Base-by-base conservation (phyloP, 2,113 vertebrate genomes). In the Halichoeres trimaculatus region DNA sequence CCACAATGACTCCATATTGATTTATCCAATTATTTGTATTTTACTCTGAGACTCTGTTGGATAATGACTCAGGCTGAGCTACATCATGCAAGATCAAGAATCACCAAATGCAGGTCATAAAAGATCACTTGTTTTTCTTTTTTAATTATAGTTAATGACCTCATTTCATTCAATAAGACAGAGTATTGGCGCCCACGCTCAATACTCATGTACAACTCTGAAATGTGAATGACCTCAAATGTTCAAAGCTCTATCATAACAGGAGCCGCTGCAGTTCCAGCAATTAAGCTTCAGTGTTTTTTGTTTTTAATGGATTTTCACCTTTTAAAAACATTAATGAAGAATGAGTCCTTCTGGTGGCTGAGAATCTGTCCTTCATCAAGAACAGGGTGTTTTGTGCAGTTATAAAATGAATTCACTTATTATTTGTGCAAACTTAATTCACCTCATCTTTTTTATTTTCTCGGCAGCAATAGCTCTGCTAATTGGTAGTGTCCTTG, bases 401-500 rank as follows among this genome's bases (percentile, higher is more conserved):
- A 1, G 20, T 53, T 43, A 54, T 8, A n/a, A 43, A 45, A 52
- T 43, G 19, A 5, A 23, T 41, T 23, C 5, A 1, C 8, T 8
- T 26, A 6, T 13, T 10, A 11, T 48, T 52, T 40, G 20, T 23
- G 10, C 8, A 41, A 26, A 16, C n/a, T 23, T 4, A 36, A 17
- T 34, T 48, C 16, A 69, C 2, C 14, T 16, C 30, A 12, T 40
- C 2, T 10, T 20, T 60, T n/a, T 7, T 20, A 45, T 45, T 45
- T 45, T 14, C 14, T 40, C 4, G 20, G 30, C 24, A 50, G 11
- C 4, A 11, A n/a, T n/a, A n/a, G 1, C 6, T 20, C 20, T 17
- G n/a, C 13, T 38, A 16, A 72, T 62, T 36, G 10, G 57, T 38
- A 48, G 36, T 51, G 68, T 73, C 53, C 55, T 68, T 61, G 47